Percentiles rank a stretch among this genome's conserved stretches.
Evolutionary conservation across 2,888 invertebrate species (phyloP).

Genomic region (Orchestes rusci): DNA sequence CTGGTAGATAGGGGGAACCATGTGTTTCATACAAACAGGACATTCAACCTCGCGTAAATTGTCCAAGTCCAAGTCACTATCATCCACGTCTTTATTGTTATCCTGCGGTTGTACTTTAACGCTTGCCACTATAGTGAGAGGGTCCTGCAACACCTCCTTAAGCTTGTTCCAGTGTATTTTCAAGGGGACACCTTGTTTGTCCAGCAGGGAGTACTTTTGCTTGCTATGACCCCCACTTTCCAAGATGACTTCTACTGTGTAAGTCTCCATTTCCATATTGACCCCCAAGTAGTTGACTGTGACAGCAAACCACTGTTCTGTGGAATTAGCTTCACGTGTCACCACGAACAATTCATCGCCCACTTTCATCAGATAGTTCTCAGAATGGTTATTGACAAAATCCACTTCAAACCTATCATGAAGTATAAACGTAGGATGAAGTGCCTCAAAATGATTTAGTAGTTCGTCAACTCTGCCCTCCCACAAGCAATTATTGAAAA

Average conservation of each 20-base stretch:
- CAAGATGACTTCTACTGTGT: constrained; percentile 24
- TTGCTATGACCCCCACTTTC: constrained; percentile 26
- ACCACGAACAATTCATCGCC: constrained; percentile 34
- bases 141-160: constrained; percentile 27
- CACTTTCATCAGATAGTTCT: constrained; percentile 33
- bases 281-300: constrained; percentile 29
- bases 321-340: constrained; percentile 29
- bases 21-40: constrained; percentile 38
- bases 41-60: constrained; percentile 33
- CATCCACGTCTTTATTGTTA: not conserved
- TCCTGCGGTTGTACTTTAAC: constrained; percentile 21
- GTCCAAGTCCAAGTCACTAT: constrained; percentile 8
- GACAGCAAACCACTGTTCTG: constrained; percentile 30
- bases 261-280: constrained; percentile 17
- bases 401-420: constrained; percentile 35
- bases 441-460: constrained; percentile 33
- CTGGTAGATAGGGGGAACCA: constrained; percentile 39
- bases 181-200: constrained; percentile 22
- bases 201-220: constrained; percentile 13
- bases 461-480: constrained; percentile 31
- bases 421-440: constrained; percentile 33
- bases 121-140: constrained; percentile 27
- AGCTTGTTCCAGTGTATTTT: constrained; percentile 25
- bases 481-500: constrained; percentile 32
- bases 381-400: constrained; percentile 34